A percentile compares a stretch with the other conserved stretches of the same genome.
Conservation (phyloP, 2,113 vertebrate genomes). For the Lepidothrix coronata region DNA sequence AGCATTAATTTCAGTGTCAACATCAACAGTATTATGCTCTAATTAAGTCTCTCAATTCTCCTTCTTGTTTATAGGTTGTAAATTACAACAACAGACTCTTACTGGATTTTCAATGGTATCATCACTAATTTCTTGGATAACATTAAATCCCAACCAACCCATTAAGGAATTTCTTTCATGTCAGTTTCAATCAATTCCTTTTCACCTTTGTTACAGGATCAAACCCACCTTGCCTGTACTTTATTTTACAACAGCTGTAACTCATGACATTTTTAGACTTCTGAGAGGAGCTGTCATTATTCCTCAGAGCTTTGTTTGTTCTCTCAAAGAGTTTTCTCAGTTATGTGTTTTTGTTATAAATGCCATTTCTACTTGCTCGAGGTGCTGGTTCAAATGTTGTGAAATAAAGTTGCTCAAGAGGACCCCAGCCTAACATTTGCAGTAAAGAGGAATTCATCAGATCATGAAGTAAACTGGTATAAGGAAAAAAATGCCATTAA, state of each 20-base stretch:
- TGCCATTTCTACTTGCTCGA: not conserved
- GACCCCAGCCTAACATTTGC: not conserved
- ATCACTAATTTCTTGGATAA: not conserved
- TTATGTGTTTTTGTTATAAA: not conserved
- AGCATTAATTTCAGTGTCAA: not conserved
- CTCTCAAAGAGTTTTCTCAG: not conserved
- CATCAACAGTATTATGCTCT: not conserved
- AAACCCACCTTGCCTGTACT: not conserved
- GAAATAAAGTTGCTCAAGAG: not conserved
- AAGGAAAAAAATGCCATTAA: not conserved
- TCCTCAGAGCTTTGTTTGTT: slow-evolving; percentile 6
- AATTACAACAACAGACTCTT: not conserved
- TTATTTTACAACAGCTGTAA: slow-evolving; percentile 14
- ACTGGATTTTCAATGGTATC: not conserved
- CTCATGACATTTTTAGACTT: not conserved
- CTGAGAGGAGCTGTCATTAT: not conserved
- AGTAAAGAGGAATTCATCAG: not conserved
- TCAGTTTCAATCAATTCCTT: not conserved
- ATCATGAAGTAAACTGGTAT: not conserved
- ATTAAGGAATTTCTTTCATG: not conserved
- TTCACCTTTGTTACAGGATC: not conserved
- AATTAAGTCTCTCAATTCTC: not conserved
- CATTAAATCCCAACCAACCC: not conserved
- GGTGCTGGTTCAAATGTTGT: not conserved
- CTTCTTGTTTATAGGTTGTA: not conserved